Evolutionary conservation across 2,113 vertebrate species (phyloP), one percentile per base, ranked within the genome.

Genomic region (Todiramphus chloris): DNA sequence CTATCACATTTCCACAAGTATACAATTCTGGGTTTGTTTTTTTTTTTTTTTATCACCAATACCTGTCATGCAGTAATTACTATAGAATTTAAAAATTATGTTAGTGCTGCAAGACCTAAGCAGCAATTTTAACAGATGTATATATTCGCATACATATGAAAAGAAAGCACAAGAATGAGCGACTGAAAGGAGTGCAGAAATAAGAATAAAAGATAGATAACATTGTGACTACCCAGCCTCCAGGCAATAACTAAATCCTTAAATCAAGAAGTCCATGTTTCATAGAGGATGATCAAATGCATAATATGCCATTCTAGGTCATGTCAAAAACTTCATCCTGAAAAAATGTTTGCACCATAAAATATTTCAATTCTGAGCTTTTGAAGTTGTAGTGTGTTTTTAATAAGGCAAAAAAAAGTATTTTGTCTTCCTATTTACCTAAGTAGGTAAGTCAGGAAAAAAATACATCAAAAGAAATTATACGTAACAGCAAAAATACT

Each of bases 401-500:
- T 58, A 92, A 67, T 76, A 91, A 92, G 62, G 97, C 93, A 63
- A 20, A 87, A 21, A 84, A 37, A 37, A 31, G 78, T 59, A 67
- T 76, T 39, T 70, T 93, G 90, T 75, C 20, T 89, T 70, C 21
- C 44, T 82, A 67, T 28, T 74, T 82, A 81, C 79, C 35, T 46
- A 95, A 86, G 75, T 77, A 88, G 66, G 66, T 63, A 94, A 96
- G 31, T 69, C 80, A 87, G 62, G 73, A 91, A 95, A 96, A 92
- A 96, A 92, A 88, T 35, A 80, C 60, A 95, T 82, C 90, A 93
- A 95, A 95, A 66, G 50, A 39, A 84, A 69, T 91, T 88, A 90
- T 25, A 88, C 53, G 58, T 83, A 92, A 86, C 51, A 75, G 43
- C 4, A 18, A 74, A 95, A 91, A 87, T 33, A 63, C 25, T 92